phyloP scores from a whole-genome alignment of 2,113 vertebrate genomes.

The Poecile atricapillus region DNA sequence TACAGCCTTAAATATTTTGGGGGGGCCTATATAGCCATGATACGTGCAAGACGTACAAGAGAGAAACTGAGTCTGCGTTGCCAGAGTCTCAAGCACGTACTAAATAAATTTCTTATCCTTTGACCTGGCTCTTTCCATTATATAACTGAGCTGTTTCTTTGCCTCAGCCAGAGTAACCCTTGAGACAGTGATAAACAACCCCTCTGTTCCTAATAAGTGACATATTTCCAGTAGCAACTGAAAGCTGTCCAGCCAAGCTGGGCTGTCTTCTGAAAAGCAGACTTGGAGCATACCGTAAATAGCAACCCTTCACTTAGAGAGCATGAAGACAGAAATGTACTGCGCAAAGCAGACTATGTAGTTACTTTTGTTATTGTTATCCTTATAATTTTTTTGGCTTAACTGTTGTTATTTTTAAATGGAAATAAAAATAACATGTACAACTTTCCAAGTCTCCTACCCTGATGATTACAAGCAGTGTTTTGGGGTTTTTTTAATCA shows the following conservation, averaged over 20 bases:
- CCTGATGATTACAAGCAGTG: background rate
- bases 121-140: slow-evolving; percentile 33
- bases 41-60: background rate
- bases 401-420: background rate
- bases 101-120: background rate
- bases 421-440: background rate
- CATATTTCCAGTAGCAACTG: slow-evolving; percentile 49
- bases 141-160: slow-evolving; percentile 14
- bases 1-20: rapidly evolving
- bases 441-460: background rate
- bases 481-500: background rate
- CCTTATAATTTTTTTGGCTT: background rate
- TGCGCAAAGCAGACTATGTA: background rate
- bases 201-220: slow-evolving; percentile 56
- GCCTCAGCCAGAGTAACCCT: slow-evolving; percentile 16
- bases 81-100: background rate
- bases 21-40: rapidly evolving
- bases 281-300: background rate
- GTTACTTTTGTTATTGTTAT: background rate
- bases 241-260: slow-evolving; percentile 27
- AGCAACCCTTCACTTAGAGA: slow-evolving; percentile 27
- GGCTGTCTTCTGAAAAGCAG: background rate
- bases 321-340: background rate
- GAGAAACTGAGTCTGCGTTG: background rate
- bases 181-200: slow-evolving; percentile 54